Evolutionary conservation across 2,113 vertebrate genomes (phyloP).

Genomic region (Centropus bengalensis): DNA sequence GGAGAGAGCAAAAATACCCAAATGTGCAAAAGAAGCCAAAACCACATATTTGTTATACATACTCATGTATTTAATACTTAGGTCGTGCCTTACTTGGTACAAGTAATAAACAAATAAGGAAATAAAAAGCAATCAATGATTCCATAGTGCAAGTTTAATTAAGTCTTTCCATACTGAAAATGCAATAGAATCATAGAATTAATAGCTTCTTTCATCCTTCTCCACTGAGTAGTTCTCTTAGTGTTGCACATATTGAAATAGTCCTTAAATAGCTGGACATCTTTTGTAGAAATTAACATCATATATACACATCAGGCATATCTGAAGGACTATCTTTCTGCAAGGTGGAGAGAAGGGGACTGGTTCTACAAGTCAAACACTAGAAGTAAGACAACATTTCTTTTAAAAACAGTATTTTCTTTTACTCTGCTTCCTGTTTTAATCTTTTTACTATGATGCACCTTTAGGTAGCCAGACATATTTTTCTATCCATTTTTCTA

Average conservation of each 20-base stretch:
- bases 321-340: neutral
- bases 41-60: neutral
- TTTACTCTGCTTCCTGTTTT: neutral
- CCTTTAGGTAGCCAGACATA: neutral
- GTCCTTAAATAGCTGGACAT: too few relatives aligned
- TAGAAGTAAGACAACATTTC: conserved; percentile 72
- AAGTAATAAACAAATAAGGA: neutral
- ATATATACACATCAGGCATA: neutral
- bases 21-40: neutral
- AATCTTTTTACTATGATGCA: neutral
- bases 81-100: neutral
- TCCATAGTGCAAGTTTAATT: neutral
- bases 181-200: too few relatives aligned
- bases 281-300: neutral
- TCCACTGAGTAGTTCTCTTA: neutral
- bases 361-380: conserved; percentile 75
- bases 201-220: neutral
- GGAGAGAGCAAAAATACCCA: neutral
- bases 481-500: neutral
- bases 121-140: neutral
- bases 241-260: neutral
- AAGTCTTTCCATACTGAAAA: neutral
- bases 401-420: neutral
- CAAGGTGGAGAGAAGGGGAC: neutral
- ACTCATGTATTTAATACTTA: neutral